A percentile compares a stretch with the other conserved stretches of the same genome.
Conservation (phyloP, 2,888 invertebrate species). For the Leptothorax acervorum region DNA sequence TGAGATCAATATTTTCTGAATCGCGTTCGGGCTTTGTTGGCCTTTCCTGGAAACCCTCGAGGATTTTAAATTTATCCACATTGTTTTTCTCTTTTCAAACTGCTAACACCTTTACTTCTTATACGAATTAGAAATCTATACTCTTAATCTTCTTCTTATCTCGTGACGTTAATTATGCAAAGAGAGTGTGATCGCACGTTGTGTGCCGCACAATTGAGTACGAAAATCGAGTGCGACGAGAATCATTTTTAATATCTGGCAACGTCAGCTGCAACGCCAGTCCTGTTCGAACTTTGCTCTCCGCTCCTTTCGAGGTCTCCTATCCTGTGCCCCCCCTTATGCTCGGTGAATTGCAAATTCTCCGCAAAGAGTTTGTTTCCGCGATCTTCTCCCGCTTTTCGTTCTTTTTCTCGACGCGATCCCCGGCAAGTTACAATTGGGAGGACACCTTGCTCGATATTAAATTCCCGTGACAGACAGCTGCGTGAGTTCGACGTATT, state of each 20-base stretch:
- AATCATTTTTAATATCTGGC: conserved; percentile 71
- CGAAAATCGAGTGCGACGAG: conserved; percentile 50
- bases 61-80: background rate
- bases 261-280: conserved; percentile 67
- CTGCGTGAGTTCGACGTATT: conserved; percentile 35
- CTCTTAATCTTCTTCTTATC: background rate
- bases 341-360: conserved; percentile 60
- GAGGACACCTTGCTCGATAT: conserved; percentile 45
- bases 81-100: background rate
- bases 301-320: conserved; percentile 1
- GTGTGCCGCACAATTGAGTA: conserved; percentile 56
- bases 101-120: background rate
- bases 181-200: background rate
- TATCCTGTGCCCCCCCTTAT: background rate
- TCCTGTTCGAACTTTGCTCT: conserved; percentile 54
- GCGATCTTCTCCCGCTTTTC: conserved; percentile 49
- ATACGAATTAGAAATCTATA: background rate
- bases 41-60: background rate
- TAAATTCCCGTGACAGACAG: conserved; percentile 62
- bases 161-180: background rate
- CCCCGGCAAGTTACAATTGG: conserved; percentile 26
- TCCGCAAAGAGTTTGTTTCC: conserved; percentile 53
- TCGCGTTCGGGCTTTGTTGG: background rate
- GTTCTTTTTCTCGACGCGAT: conserved; percentile 19
- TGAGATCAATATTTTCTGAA: background rate